A percentile compares a stretch with the other conserved stretches of the same genome.
phyloP scores from a whole-genome alignment of 1,140 invertebrate species.

The Stegodyphus dumicola region DNA sequence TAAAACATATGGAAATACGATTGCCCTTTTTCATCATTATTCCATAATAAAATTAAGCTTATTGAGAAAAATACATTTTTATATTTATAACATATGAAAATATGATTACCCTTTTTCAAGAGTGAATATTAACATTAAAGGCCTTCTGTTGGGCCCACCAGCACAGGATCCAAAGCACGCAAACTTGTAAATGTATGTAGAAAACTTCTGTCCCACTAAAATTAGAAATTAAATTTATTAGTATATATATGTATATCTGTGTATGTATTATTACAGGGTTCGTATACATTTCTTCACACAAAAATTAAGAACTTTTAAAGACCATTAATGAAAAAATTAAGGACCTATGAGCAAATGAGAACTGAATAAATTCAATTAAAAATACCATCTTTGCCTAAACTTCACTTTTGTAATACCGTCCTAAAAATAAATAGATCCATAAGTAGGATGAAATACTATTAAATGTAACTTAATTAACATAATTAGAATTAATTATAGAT shows the following conservation, averaged over 20 bases:
- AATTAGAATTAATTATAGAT: too few species aligned
- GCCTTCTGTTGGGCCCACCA: neutral
- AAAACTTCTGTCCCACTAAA: neutral
- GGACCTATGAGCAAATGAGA: too few species aligned
- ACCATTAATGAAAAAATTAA: too few species aligned
- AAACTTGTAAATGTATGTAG: neutral
- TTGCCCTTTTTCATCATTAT: neutral
- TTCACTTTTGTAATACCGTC: too few species aligned
- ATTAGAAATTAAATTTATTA: neutral
- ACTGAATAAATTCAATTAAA: too few species aligned
- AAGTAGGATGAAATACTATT: too few species aligned
- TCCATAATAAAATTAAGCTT: neutral
- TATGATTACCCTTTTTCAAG: neutral
- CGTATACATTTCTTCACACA: too few species aligned
- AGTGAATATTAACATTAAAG: neutral
- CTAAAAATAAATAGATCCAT: too few species aligned
- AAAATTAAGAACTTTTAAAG: too few species aligned
- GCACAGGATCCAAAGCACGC: neutral
- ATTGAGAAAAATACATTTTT: neutral
- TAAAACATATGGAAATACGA: neutral
- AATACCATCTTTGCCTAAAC: too few species aligned
- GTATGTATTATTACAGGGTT: too few species aligned
- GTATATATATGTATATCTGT: neutral
- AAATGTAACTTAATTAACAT: too few species aligned
- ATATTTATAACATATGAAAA: neutral